Conservation (phyloP, 2,113 vertebrate species). For the Potamarius usumacintae region DNA sequence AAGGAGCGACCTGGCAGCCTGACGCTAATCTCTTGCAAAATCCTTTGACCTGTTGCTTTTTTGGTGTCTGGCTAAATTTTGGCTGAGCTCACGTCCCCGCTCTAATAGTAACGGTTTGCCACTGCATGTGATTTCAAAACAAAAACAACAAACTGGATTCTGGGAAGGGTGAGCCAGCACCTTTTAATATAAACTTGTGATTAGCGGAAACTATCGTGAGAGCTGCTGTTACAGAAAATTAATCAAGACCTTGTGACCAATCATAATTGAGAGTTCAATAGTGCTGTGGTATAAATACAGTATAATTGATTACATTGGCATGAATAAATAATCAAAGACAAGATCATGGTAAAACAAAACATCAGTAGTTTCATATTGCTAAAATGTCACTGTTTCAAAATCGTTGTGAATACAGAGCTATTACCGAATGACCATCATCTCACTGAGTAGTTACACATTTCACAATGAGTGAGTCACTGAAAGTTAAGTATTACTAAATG, state of each 20-base stretch:
- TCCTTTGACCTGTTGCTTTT: no score
- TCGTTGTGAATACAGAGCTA: neutral
- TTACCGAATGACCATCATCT: conserved; percentile 7
- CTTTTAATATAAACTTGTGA: neutral
- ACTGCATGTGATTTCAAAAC: no score
- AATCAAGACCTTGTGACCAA: neutral
- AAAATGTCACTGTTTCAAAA: conserved; percentile 31
- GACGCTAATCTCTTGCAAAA: no score
- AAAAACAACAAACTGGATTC: no score
- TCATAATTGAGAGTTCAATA: neutral
- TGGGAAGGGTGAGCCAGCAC: no score
- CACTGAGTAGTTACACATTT: neutral
- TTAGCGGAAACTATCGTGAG: neutral
- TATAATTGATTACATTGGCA: neutral
- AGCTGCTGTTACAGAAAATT: neutral
- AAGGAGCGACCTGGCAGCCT: no score
- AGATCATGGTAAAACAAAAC: neutral
- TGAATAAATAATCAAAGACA: neutral
- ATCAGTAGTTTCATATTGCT: neutral
- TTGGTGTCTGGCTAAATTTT: no score
- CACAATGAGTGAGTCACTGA: neutral
- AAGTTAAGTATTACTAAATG: neutral
- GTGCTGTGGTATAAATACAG: neutral
- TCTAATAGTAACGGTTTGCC: no score
- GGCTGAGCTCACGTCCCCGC: no score